A percentile compares a stretch with the other conserved stretches of the same genome.
These are phyloP conservation scores for Ictalurus punctatus DNA, from an alignment of 2,113 vertebrate genomes.

Conservation along the genomic window DNA sequence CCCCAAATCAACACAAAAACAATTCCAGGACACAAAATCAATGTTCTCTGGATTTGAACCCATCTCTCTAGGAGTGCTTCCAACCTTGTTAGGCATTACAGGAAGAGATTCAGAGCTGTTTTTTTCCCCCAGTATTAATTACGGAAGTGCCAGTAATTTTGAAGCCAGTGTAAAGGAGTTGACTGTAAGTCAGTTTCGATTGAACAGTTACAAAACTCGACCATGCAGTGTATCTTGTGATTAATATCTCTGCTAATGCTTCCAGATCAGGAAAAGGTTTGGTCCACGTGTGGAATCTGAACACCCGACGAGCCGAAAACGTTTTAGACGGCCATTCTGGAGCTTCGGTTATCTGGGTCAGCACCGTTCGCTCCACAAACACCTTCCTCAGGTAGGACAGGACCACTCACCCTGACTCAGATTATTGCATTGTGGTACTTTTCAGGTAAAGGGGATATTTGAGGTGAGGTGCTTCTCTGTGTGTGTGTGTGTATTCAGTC, in stretches of 20 bases:
- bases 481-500: conserved; percentile 69
- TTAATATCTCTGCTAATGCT: not conserved
- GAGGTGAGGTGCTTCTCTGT: not conserved
- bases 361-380: conserved; percentile 65
- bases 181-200: too few relatives aligned
- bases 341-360: conserved; percentile 81
- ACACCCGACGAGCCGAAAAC: conserved; percentile 73
- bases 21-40: not conserved
- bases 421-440: not conserved
- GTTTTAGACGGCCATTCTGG: conserved; percentile 81
- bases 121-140: not conserved
- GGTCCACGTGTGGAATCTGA: conserved; percentile 89
- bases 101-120: too few relatives aligned
- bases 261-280: conserved; percentile 82
- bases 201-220: too few relatives aligned
- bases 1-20: not conserved
- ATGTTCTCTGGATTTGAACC: not conserved
- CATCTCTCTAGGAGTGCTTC: not conserved
- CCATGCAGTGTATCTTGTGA: not conserved
- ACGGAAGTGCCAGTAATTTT: not conserved
- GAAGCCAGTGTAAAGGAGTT: too few relatives aligned
- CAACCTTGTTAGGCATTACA: too few relatives aligned
- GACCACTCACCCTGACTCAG: not conserved
- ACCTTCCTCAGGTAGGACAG: conserved; percentile 82
- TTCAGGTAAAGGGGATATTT: not conserved